These are phyloP conservation scores for Coregonus sp. DNA, from an alignment of 2,797 vertebrate species.

Conservation along the genomic window DNA sequence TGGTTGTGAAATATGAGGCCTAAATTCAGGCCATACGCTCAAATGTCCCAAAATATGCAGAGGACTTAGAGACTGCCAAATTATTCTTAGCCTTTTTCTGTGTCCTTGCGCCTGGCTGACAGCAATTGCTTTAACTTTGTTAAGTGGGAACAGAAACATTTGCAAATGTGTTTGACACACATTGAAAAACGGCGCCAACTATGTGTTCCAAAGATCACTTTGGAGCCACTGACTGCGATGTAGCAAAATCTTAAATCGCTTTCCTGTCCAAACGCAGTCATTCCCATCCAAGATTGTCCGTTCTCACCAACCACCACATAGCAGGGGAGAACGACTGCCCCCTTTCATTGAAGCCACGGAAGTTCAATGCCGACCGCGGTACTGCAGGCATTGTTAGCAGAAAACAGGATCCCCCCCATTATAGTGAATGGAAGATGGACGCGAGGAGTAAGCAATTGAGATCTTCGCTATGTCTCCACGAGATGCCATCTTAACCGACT, in stretches of 20 bases:
- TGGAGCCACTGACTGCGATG: background rate
- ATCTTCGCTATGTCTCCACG: too few species aligned
- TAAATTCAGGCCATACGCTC: constrained; percentile 16
- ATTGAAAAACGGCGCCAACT: background rate
- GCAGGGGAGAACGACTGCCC: too few species aligned
- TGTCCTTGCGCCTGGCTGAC: constrained; percentile 17
- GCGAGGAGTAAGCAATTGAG: too few species aligned
- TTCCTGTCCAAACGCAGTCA: background rate
- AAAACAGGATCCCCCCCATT: too few species aligned
- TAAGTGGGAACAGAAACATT: background rate
- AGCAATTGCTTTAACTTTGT: background rate
- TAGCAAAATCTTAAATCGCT: background rate
- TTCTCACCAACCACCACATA: background rate
- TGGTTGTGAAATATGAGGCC: constrained; percentile 1
- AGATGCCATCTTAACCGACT: too few species aligned
- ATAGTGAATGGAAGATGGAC: too few species aligned
- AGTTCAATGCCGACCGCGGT: too few species aligned
- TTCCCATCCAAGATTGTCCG: background rate
- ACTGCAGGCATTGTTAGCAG: too few species aligned
- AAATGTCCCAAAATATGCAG: constrained; percentile 3
- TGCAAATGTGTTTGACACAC: background rate
- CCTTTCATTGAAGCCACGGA: too few species aligned
- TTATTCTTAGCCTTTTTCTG: background rate
- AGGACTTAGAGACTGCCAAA: constrained; percentile 6
- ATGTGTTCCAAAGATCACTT: constrained; percentile 3